These are phyloP conservation scores for Herpetotheres cachinnans DNA, from an alignment of 2,113 vertebrate genomes.

Conservation along the genomic window DNA sequence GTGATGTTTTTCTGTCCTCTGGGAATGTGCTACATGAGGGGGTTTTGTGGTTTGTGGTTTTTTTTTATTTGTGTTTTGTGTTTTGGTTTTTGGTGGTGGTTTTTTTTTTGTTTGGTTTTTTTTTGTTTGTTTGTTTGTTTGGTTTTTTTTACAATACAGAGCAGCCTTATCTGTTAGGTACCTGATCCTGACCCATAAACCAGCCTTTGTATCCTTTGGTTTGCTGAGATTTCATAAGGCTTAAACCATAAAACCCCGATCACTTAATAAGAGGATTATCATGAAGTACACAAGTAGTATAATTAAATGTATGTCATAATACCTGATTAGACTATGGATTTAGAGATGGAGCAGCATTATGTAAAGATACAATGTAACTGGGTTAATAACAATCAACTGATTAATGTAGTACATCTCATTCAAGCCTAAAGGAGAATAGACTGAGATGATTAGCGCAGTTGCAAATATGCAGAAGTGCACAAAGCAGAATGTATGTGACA, in stretches of 20 bases:
- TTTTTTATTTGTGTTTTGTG: no score
- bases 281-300: neutral
- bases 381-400: slow-evolving; percentile 46
- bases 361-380: neutral
- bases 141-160: neutral
- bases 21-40: rapidly evolving
- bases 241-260: rapidly evolving
- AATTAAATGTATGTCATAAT: neutral
- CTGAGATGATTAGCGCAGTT: neutral
- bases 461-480: neutral
- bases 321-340: slow-evolving; percentile 31
- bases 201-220: neutral
- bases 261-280: neutral
- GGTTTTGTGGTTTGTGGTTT: neutral
- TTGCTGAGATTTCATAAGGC: neutral
- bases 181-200: neutral
- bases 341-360: slow-evolving; percentile 6
- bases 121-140: neutral
- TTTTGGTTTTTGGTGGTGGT: neutral
- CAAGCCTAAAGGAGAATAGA: neutral
- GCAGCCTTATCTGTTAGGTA: no score
- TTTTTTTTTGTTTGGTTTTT: neutral
- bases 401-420: neutral
- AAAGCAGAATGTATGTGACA: neutral
- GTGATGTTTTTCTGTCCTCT: neutral